Conservation (phyloP, 2,113 vertebrate genomes). For the Aspiorhynchus laticeps region DNA sequence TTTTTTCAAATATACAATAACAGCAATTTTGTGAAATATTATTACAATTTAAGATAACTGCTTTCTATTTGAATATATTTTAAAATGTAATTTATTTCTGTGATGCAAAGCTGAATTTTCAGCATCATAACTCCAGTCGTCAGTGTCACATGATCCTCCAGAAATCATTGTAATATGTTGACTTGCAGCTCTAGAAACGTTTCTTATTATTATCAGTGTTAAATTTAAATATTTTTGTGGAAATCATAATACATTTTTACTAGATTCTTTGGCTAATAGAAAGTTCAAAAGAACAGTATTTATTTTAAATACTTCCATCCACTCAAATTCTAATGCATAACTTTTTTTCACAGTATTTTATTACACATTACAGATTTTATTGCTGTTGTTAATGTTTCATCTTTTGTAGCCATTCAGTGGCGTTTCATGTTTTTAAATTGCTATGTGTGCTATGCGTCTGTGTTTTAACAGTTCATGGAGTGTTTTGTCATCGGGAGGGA, state of each 20-base stretch:
- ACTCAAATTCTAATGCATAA: neutral
- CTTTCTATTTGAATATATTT: neutral
- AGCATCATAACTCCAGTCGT: too few species aligned
- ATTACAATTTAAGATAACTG: neutral
- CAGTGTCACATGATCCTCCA: too few species aligned
- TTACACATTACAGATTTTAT: neutral
- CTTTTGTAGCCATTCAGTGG: neutral
- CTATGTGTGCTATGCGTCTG: neutral
- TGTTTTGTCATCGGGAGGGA: conserved; percentile 95
- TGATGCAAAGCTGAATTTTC: neutral
- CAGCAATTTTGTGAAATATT: neutral
- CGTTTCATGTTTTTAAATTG: neutral
- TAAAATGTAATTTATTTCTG: neutral
- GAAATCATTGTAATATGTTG: too few species aligned
- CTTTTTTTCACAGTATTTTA: neutral
- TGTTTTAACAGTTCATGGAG: conserved; percentile 85
- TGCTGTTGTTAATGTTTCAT: neutral
- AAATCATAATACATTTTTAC: neutral
- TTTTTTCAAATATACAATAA: neutral
- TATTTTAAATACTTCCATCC: neutral
- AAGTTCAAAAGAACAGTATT: neutral
- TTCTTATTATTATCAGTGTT: too few species aligned
- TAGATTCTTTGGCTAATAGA: neutral
- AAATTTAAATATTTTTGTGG: too few species aligned
- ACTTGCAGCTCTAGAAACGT: too few species aligned